These are phyloP conservation scores for Prinia subflava DNA, from an alignment of 2,113 vertebrate genomes.

Conservation along the genomic window DNA sequence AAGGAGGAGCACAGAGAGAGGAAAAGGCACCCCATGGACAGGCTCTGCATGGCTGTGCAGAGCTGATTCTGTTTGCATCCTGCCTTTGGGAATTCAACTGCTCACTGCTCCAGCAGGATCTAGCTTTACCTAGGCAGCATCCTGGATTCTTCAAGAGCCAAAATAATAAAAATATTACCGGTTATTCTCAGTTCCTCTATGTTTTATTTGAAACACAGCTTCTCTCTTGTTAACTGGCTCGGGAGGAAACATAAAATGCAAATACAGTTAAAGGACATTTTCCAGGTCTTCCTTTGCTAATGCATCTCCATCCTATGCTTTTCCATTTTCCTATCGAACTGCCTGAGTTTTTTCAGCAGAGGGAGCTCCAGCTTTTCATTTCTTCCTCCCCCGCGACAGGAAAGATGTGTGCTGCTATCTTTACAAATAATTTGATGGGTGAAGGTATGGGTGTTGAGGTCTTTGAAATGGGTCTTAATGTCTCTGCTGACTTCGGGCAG, in stretches of 20 bases:
- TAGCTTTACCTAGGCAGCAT: neutral
- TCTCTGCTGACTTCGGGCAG: neutral
- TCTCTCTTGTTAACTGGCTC: neutral
- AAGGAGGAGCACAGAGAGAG: neutral
- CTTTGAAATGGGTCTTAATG: neutral
- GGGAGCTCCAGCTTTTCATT: neutral
- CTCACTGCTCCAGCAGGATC: neutral
- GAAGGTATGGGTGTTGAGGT: neutral
- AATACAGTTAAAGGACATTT: neutral
- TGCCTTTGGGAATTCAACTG: neutral
- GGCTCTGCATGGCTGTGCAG: neutral
- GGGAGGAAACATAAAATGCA: neutral
- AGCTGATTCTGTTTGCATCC: neutral
- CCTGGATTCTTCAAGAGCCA: neutral
- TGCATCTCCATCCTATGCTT: accelerated
- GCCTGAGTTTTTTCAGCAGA: neutral
- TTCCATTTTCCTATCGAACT: neutral
- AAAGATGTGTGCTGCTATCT: neutral
- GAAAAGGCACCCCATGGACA: neutral
- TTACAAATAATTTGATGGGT: neutral
- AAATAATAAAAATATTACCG: neutral
- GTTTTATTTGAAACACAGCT: neutral
- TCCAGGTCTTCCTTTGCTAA: neutral
- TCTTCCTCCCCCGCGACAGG: neutral
- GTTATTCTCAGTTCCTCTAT: neutral